phyloP scores from a whole-genome alignment of 2,113 vertebrate species.

The Podarcis raffonei region DNA sequence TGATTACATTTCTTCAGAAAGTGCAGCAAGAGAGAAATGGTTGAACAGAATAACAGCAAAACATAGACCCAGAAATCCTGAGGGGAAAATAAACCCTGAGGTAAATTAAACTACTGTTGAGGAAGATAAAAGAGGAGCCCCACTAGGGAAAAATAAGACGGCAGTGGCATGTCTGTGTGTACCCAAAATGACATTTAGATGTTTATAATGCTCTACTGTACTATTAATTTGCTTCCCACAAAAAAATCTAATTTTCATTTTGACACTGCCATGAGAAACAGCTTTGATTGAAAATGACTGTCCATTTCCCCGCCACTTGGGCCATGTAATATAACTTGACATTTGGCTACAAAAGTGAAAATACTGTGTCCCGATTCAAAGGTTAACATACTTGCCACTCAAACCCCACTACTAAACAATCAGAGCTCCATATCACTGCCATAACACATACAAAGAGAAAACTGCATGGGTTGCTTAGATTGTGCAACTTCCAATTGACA shows the following conservation, averaged over 20 bases:
- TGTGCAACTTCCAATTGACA: neutral
- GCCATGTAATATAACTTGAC: neutral
- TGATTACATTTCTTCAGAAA: slow-evolving; percentile 35
- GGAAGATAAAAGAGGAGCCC: neutral
- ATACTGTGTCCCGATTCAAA: neutral
- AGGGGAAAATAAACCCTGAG: neutral
- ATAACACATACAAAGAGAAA: neutral
- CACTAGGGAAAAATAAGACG: neutral
- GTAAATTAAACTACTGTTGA: neutral
- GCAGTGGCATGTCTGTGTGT: neutral
- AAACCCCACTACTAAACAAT: neutral
- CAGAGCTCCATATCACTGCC: neutral
- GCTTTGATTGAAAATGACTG: neutral
- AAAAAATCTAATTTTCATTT: neutral
- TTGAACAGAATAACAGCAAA: slow-evolving; percentile 23
- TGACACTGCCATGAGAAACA: neutral
- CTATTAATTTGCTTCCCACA: neutral
- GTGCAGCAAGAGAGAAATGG: slow-evolving; percentile 39
- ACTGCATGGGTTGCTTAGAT: neutral
- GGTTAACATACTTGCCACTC: neutral
- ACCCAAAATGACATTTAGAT: neutral
- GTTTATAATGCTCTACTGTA: neutral
- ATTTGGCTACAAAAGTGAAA: neutral
- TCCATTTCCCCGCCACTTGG: neutral
- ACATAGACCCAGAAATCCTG: slow-evolving; percentile 32